Conservation (phyloP, 2,888 invertebrate genomes). For the Lithophane ornitopus region DNA sequence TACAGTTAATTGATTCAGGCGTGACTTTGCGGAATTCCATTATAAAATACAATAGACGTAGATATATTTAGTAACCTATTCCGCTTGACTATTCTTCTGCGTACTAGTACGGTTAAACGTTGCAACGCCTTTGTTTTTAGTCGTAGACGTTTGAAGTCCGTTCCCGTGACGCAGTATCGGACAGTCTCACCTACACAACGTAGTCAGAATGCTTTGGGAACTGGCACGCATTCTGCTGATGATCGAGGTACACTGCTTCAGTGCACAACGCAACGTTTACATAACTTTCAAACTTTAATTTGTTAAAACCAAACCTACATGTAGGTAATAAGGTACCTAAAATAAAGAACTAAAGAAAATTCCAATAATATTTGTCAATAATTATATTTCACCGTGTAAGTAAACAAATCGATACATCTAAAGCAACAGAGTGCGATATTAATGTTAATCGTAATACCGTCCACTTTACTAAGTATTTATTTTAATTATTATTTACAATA, state of each 20-base stretch:
- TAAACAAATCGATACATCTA: constrained; percentile 69
- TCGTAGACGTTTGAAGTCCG: not conserved
- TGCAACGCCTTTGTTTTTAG: no score
- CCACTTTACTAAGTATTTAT: constrained; percentile 46
- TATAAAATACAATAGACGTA: no score
- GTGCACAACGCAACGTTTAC: no score
- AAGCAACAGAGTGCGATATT: constrained; percentile 67
- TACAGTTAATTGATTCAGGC: no score
- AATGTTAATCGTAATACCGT: constrained; percentile 52
- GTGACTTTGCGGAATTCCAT: no score
- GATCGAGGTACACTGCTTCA: not conserved
- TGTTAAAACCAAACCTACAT: not conserved
- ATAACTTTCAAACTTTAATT: not conserved
- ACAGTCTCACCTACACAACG: not conserved
- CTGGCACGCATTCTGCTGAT: not conserved
- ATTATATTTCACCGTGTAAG: constrained; percentile 64
- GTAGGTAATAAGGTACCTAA: no score
- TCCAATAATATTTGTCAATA: constrained; percentile 31
- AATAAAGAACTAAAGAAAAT: not conserved
- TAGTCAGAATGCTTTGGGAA: not conserved
- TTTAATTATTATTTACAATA: constrained; percentile 57
- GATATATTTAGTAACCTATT: no score
- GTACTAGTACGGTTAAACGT: no score
- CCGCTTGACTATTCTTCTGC: no score
- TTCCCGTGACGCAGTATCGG: not conserved